These are phyloP conservation scores for Perodicticus potto DNA, from an alignment of 2,797 vertebrate genomes.

Conservation along the genomic window DNA sequence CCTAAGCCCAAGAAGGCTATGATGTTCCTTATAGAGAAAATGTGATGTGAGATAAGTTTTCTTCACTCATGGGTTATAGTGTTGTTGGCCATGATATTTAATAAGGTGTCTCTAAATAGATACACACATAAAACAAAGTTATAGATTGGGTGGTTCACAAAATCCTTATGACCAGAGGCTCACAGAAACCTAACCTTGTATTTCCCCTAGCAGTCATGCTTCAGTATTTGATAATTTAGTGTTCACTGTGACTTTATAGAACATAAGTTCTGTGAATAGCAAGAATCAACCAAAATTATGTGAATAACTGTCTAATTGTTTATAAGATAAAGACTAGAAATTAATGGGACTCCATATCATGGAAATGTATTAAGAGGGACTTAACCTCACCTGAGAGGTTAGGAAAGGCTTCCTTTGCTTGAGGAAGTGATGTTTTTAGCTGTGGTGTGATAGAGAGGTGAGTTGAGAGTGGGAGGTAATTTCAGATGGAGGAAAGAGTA, in stretches of 20 bases:
- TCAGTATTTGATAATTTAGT: neutral
- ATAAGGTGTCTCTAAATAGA: neutral
- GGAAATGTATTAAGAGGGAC: neutral
- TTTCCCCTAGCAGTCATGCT: neutral
- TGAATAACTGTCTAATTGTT: neutral
- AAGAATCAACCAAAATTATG: neutral
- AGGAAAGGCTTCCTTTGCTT: neutral
- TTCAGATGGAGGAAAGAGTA: neutral
- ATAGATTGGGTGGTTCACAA: neutral
- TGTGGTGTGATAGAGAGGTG: neutral
- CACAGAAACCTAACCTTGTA: neutral
- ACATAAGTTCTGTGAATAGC: neutral
- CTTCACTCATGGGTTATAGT: neutral
- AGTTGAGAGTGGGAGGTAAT: neutral
- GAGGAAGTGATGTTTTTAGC: neutral
- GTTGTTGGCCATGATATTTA: neutral
- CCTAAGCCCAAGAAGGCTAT: neutral
- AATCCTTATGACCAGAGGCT: neutral
- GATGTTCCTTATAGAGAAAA: neutral
- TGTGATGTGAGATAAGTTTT: neutral
- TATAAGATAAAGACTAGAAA: neutral
- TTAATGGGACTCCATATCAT: neutral
- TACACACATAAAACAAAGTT: neutral
- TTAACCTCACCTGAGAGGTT: neutral
- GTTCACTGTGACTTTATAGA: neutral